Conservation (phyloP, 2,113 vertebrate genomes). For the Butorides virescens region DNA sequence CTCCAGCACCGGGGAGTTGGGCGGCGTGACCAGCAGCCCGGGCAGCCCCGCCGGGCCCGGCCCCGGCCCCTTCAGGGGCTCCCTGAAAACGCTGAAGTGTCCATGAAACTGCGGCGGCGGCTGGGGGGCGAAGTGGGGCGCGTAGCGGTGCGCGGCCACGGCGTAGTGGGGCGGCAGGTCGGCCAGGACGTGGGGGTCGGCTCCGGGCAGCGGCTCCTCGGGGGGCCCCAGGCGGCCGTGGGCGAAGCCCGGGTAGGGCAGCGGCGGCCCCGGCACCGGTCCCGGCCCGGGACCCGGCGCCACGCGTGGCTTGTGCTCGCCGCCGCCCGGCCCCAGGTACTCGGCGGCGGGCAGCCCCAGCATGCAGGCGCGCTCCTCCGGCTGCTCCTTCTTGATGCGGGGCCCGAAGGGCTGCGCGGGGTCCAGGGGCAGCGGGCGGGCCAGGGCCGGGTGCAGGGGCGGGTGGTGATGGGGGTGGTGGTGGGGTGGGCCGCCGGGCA, state of each 20-base stretch:
- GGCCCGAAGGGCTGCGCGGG: conserved; percentile 66
- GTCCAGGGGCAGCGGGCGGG: conserved; percentile 37
- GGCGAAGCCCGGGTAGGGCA: conserved; percentile 68
- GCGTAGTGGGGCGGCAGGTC: conserved; percentile 75
- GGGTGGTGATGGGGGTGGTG: conserved; percentile 46
- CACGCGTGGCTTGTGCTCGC: conserved; percentile 69
- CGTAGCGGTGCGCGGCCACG: conserved; percentile 63
- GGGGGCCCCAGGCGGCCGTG: conserved; percentile 62
- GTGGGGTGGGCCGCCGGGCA: conserved; percentile 49
- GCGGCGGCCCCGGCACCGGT: conserved; percentile 1
- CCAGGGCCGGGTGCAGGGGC: conserved; percentile 1
- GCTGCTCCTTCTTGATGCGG: conserved; percentile 86
- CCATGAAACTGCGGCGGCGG: conserved; percentile 76
- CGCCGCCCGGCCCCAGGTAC: conserved; percentile 69
- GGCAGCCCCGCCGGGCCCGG: conserved; percentile 70
- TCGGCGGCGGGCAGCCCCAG: conserved; percentile 64
- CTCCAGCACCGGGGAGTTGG: conserved; percentile 86
- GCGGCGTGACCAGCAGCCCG: conserved; percentile 85
- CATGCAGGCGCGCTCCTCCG: conserved; percentile 83
- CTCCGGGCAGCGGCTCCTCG: conserved; percentile 19
- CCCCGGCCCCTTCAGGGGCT: conserved; percentile 71
- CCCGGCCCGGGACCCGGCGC: conserved; percentile 35
- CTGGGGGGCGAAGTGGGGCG: conserved; percentile 73
- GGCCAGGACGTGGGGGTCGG: conserved; percentile 66
- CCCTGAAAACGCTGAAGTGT: conserved; percentile 81